Evolutionary conservation across 1,140 invertebrate genomes (phyloP).

Genomic region (Trigoniulus corallinus): DNA sequence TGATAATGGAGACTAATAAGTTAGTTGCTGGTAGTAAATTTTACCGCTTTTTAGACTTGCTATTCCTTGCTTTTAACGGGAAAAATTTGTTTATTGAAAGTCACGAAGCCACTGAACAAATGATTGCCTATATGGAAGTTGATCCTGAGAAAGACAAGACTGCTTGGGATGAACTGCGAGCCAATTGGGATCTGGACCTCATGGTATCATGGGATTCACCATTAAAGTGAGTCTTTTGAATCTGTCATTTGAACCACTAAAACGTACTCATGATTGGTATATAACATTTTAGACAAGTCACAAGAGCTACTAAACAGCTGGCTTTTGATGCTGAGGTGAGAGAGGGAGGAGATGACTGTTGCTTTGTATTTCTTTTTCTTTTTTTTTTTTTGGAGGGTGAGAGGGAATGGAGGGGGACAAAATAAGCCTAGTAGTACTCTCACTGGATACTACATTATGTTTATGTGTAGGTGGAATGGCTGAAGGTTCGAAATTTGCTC

Average conservation of each 20-base stretch:
- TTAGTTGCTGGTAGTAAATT: constrained; percentile 4
- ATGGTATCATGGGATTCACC: constrained; percentile 25
- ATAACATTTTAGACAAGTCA: constrained; percentile 14
- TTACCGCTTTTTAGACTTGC: background rate
- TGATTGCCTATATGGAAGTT: constrained; percentile 33
- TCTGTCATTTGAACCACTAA: no score
- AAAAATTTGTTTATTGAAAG: constrained; percentile 15
- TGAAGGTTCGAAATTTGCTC: constrained; percentile 18
- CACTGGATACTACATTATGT: background rate
- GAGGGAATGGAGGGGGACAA: no score
- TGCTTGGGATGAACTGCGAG: constrained; percentile 32
- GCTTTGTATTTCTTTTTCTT: constrained; percentile 2
- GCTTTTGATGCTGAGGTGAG: constrained; percentile 21
- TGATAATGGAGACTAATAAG: constrained; percentile 37
- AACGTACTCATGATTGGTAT: no score
- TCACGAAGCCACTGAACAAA: constrained; percentile 21
- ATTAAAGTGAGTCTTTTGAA: constrained; percentile 15
- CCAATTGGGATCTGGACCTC: constrained; percentile 38
- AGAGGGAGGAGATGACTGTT: background rate
- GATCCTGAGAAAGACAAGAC: constrained; percentile 35
- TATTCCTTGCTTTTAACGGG: background rate
- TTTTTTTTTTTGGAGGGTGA: background rate
- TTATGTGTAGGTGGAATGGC: constrained; percentile 24
- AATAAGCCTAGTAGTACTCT: no score
- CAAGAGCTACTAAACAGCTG: constrained; percentile 16